Evolutionary conservation across 2,797 vertebrate species (phyloP).

Genomic region (Lateolabrax maculatus): DNA sequence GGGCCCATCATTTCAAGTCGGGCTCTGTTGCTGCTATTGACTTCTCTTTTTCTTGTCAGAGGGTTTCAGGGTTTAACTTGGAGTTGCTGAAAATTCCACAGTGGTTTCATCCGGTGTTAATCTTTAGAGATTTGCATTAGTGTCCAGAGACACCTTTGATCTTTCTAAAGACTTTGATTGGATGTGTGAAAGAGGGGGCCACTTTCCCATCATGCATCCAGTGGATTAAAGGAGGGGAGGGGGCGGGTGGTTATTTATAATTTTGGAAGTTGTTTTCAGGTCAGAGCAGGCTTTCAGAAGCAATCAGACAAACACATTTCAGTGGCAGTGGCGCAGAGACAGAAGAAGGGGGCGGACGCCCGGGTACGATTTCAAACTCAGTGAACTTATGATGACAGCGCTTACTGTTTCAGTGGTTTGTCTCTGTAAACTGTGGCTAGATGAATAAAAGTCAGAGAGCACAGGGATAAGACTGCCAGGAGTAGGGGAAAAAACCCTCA

Average conservation of each 20-base stretch:
- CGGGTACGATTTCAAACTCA: conserved; percentile 75
- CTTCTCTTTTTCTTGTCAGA: conserved; percentile 67
- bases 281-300: conserved; percentile 80
- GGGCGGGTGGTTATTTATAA: conserved; percentile 74
- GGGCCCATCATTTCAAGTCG: conserved; percentile 54
- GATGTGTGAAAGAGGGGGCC: conserved; percentile 76
- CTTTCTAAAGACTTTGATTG: conserved; percentile 84
- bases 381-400: conserved; percentile 79
- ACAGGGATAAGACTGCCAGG: conserved; percentile 21
- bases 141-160: conserved; percentile 87
- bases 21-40: conserved; percentile 59
- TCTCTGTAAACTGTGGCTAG: conserved; percentile 59
- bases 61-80: conserved; percentile 72
- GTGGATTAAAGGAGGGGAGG: conserved; percentile 65
- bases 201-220: conserved; percentile 82
- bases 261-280: conserved; percentile 84
- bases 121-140: conserved; percentile 87
- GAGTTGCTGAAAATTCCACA: conserved; percentile 80
- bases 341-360: conserved; percentile 53
- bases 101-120: conserved; percentile 85
- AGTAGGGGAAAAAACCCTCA: conserved; percentile 37
- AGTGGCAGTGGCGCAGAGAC: conserved; percentile 69
- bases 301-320: conserved; percentile 81
- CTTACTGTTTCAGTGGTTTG: conserved; percentile 60
- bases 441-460: conserved; percentile 55